A percentile compares a stretch with the other conserved stretches of the same genome.
Conservation (phyloP, 2,888 invertebrate species). For the Rhingia rostrata region DNA sequence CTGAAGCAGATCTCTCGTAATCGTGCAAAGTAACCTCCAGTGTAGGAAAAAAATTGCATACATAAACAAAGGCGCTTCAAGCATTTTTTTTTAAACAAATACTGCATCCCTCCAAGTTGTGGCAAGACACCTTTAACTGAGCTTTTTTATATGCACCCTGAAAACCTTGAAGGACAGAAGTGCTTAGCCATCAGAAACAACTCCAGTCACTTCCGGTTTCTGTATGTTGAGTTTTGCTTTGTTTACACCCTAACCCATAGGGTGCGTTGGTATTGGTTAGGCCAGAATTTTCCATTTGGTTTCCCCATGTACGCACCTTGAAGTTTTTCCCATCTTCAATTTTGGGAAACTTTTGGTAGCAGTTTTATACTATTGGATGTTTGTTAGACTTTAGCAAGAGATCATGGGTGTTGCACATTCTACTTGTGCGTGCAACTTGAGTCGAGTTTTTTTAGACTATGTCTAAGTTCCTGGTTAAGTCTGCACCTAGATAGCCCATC, state of each 20-base stretch:
- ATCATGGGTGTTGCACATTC: no score
- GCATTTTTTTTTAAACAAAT: slow-evolving; percentile 16
- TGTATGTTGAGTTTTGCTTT: slow-evolving; percentile 27
- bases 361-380: no score
- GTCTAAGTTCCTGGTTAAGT: no score
- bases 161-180: slow-evolving; percentile 18
- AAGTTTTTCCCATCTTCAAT: no score
- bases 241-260: background rate
- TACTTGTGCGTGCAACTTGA: no score
- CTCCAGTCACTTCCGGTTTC: slow-evolving; percentile 48
- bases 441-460: no score
- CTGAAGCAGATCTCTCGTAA: slow-evolving; percentile 7
- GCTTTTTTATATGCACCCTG: slow-evolving; percentile 37
- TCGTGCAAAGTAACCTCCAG: background rate
- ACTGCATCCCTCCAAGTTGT: slow-evolving; percentile 12
- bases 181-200: slow-evolving; percentile 63
- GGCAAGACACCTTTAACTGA: slow-evolving; percentile 11
- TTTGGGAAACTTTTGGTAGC: no score
- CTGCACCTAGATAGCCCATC: no score
- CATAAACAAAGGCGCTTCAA: background rate
- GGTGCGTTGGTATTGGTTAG: no score
- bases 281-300: no score
- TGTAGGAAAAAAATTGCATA: background rate
- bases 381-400: no score
- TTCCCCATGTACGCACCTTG: no score